Conservation (phyloP, 1,140 invertebrate genomes). For the Stenopsyche tienmushanensis region DNA sequence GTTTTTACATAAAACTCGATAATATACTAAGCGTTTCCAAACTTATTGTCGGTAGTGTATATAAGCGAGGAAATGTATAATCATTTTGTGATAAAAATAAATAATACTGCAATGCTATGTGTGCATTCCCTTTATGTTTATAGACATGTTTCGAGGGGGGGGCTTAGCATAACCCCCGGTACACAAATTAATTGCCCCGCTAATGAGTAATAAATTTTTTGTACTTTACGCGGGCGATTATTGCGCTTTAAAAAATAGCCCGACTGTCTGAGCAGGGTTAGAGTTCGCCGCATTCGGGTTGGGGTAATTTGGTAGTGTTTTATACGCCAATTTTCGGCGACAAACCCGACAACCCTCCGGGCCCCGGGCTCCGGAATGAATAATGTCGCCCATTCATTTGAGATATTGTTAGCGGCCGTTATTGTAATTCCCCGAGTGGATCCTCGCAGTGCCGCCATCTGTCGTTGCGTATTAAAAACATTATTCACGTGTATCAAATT, state of each 20-base stretch:
- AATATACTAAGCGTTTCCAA: too few species aligned
- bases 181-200: too few species aligned
- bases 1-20: too few species aligned
- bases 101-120: too few species aligned
- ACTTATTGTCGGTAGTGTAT: too few species aligned
- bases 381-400: constrained; percentile 14
- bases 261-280: neutral
- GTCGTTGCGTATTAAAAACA: constrained; percentile 6
- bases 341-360: neutral
- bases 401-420: constrained; percentile 16
- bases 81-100: too few species aligned
- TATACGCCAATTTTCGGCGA: neutral
- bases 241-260: neutral
- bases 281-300: neutral
- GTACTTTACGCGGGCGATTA: too few species aligned
- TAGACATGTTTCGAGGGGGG: too few species aligned
- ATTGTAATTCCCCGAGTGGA: constrained; percentile 13
- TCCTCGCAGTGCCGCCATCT: neutral
- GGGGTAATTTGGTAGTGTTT: neutral
- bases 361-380: constrained; percentile 6
- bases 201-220: too few species aligned
- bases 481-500: constrained; percentile 11
- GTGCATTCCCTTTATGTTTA: too few species aligned
- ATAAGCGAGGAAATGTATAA: too few species aligned
- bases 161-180: too few species aligned